These are phyloP conservation scores for Cephus rjabovi DNA, from an alignment of 2,888 invertebrate genomes.

Conservation along the genomic window DNA sequence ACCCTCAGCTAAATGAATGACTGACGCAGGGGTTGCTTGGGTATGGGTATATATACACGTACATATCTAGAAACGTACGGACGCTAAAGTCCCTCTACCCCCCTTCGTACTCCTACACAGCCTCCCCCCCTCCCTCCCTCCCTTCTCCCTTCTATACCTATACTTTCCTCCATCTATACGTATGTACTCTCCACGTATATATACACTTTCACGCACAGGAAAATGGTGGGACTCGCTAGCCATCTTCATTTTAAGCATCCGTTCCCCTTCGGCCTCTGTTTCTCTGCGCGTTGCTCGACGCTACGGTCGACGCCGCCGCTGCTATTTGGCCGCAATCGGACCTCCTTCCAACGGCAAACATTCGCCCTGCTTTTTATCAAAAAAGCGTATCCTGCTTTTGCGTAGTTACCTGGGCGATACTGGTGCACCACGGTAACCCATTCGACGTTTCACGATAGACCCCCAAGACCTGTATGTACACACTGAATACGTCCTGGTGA, in stretches of 20 bases:
- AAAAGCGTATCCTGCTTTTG: neutral
- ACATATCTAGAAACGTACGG: conserved; percentile 34
- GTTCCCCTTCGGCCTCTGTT: conserved; percentile 46
- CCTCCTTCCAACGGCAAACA: conserved; percentile 37
- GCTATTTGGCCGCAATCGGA: conserved; percentile 59
- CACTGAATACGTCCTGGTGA: neutral
- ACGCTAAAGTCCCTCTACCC: conserved; percentile 26
- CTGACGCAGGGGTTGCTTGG: conserved; percentile 60
- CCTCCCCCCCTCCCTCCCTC: conserved; percentile 24
- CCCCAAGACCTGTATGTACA: neutral
- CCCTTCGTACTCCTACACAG: conserved; percentile 18
- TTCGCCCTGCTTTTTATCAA: neutral
- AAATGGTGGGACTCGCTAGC: conserved; percentile 71
- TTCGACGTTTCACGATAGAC: neutral
- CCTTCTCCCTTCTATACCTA: conserved; percentile 53
- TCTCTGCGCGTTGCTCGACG: conserved; percentile 19
- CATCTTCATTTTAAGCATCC: conserved; percentile 69
- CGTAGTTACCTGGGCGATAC: neutral
- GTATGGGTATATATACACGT: conserved; percentile 44
- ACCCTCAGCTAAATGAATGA: conserved; percentile 64
- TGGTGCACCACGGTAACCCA: neutral
- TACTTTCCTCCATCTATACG: conserved; percentile 69
- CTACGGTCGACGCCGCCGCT: conserved; percentile 32
- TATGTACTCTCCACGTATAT: conserved; percentile 38
- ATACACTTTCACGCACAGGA: conserved; percentile 33